Conservation (phyloP, 2,888 invertebrate genomes). For the Brachyptera putata region DNA sequence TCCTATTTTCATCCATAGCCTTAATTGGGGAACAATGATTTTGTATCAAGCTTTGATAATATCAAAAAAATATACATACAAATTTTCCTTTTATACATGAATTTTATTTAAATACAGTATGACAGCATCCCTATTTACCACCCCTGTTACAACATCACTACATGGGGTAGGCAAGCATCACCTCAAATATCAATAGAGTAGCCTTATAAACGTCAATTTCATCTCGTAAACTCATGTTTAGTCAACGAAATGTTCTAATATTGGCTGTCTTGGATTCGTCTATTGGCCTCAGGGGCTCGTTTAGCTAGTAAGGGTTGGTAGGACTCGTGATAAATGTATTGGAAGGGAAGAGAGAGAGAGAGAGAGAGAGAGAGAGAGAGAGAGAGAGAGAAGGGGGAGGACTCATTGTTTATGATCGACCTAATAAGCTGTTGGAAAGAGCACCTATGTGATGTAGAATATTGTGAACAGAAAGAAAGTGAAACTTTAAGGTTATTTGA, state of each 20-base stretch:
- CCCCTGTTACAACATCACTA: constrained; percentile 9
- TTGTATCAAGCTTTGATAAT: no score
- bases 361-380: no score
- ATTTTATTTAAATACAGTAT: no score
- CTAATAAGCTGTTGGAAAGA: constrained; percentile 1
- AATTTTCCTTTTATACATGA: no score
- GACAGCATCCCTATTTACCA: not conserved
- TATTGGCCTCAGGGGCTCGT: constrained; percentile 2
- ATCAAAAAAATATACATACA: no score
- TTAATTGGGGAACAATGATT: no score
- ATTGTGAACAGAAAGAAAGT: no score
- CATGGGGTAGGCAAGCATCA: constrained; percentile 1
- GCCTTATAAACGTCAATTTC: constrained; percentile 9
- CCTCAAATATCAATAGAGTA: constrained; percentile 19
- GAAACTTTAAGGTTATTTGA: no score
- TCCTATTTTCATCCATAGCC: no score
- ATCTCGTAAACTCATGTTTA: constrained; percentile 14
- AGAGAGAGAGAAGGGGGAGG: not conserved
- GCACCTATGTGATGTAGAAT: no score
- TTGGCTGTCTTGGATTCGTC: not conserved
- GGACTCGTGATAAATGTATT: no score
- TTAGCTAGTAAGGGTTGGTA: not conserved
- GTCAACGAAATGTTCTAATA: constrained; percentile 14
- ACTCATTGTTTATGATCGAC: constrained; percentile 5
- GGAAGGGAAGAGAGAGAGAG: no score